These are phyloP conservation scores for Nymphalis io DNA, from an alignment of 1,140 invertebrate genomes.

Conservation along the genomic window DNA sequence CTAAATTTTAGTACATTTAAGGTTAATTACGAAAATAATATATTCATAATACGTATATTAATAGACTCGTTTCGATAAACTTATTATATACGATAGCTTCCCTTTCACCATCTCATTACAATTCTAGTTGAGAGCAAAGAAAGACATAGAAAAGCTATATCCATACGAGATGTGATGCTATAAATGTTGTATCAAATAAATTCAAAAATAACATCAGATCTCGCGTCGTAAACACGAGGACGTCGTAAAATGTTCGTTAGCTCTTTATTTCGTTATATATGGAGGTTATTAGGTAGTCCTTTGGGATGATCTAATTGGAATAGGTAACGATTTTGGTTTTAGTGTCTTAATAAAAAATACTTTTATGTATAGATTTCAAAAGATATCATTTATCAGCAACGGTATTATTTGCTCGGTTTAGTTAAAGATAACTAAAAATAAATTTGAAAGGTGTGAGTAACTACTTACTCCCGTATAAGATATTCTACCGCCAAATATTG, in stretches of 20 bases:
- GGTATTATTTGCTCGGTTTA: not conserved
- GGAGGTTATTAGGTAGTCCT: conserved; percentile 26
- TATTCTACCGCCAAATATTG: too few relatives aligned
- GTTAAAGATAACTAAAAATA: too few relatives aligned
- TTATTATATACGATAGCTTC: not conserved
- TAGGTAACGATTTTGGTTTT: conserved; percentile 7
- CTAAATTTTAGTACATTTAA: not conserved
- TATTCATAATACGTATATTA: not conserved
- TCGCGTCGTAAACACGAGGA: conserved; percentile 42
- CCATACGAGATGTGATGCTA: not conserved
- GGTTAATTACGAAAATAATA: not conserved
- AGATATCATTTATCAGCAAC: not conserved
- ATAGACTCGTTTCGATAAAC: not conserved
- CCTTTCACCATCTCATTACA: not conserved
- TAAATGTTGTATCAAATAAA: conserved; percentile 15
- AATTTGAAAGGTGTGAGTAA: too few relatives aligned
- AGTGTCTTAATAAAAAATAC: not conserved
- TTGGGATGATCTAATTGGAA: conserved; percentile 31
- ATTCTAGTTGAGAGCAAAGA: not conserved
- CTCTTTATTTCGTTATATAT: conserved; percentile 31
- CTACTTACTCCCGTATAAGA: too few relatives aligned
- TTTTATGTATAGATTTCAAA: not conserved
- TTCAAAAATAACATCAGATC: conserved; percentile 26
- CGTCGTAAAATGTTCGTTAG: conserved; percentile 59
- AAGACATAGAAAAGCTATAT: not conserved